phyloP scores from a whole-genome alignment of 1,140 invertebrate genomes.

The Drosophila leontia region DNA sequence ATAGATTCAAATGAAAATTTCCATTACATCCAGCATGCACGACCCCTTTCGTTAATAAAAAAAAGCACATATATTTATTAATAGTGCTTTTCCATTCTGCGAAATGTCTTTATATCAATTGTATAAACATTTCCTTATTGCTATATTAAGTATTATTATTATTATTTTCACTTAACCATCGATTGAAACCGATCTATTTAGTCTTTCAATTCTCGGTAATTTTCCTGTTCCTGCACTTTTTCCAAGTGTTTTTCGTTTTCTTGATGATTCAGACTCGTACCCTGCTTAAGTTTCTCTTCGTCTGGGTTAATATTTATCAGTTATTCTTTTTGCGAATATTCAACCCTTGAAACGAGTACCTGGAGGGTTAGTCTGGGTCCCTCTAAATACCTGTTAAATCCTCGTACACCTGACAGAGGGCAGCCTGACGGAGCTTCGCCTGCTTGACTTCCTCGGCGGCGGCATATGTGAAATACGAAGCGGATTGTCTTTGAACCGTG shows the following conservation, averaged over 20 bases:
- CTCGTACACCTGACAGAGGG: conserved; percentile 73
- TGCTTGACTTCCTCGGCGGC: conserved; percentile 51
- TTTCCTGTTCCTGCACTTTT: conserved; percentile 22
- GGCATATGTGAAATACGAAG: conserved; percentile 70
- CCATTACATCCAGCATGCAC: background rate
- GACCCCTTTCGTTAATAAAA: background rate
- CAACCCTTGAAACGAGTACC: conserved; percentile 22
- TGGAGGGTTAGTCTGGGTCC: conserved; percentile 8
- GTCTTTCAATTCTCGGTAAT: background rate
- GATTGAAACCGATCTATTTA: conserved; percentile 9
- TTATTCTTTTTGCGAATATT: conserved; percentile 7
- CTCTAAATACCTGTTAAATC: conserved; percentile 68
- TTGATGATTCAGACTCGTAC: conserved; percentile 13
- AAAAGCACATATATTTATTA: background rate
- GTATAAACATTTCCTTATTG: conserved; percentile 1
- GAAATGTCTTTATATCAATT: conserved; percentile 3
- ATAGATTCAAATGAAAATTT: background rate
- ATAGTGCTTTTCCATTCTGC: conserved; percentile 1
- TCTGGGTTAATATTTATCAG: background rate
- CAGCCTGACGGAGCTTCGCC: conserved; percentile 56
- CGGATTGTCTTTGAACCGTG: conserved; percentile 60
- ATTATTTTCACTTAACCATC: conserved; percentile 3
- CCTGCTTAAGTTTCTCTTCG: conserved; percentile 29
- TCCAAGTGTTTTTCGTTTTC: conserved; percentile 15
- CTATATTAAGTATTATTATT: conserved; percentile 7